These are phyloP conservation scores for Apamea epomidion DNA, from an alignment of 2,888 invertebrate species.

Conservation along the genomic window DNA sequence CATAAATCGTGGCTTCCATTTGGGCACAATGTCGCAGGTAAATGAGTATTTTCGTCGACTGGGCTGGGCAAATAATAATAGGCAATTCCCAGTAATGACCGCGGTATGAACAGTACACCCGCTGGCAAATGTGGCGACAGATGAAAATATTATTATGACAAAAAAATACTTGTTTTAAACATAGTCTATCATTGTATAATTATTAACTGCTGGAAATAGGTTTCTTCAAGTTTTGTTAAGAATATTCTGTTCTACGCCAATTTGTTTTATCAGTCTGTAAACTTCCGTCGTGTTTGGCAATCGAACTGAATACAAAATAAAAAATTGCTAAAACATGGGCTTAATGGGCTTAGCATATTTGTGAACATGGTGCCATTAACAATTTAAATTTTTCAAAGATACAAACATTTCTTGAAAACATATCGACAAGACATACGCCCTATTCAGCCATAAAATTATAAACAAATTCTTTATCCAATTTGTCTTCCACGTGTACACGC, in stretches of 20 bases:
- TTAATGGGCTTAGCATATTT: not conserved
- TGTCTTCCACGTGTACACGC: conserved; percentile 45
- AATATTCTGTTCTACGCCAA: not conserved
- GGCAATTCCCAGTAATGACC: conserved; percentile 82
- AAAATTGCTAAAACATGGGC: not conserved
- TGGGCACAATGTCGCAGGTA: conserved; percentile 75
- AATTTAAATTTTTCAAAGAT: not conserved
- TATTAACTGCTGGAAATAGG: not conserved
- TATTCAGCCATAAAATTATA: not conserved
- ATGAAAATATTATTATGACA: not conserved
- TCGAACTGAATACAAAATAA: too few relatives aligned
- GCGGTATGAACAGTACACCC: conserved; percentile 71
- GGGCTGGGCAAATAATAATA: conserved; percentile 85
- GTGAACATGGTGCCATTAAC: not conserved
- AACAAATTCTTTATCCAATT: conserved; percentile 26
- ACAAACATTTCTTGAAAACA: not conserved
- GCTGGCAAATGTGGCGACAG: conserved; percentile 48
- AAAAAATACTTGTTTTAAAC: not conserved
- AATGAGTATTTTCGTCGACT: conserved; percentile 80
- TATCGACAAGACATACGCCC: too few relatives aligned
- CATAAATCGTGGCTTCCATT: conserved; percentile 63
- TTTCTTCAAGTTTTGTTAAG: not conserved
- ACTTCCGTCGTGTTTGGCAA: not conserved
- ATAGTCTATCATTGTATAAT: not conserved
- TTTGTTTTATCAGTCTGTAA: not conserved